A percentile compares a stretch with the other conserved stretches of the same genome.
Evolutionary conservation across 2,113 vertebrate species (phyloP).

Genomic region (Smithornis capensis): DNA sequence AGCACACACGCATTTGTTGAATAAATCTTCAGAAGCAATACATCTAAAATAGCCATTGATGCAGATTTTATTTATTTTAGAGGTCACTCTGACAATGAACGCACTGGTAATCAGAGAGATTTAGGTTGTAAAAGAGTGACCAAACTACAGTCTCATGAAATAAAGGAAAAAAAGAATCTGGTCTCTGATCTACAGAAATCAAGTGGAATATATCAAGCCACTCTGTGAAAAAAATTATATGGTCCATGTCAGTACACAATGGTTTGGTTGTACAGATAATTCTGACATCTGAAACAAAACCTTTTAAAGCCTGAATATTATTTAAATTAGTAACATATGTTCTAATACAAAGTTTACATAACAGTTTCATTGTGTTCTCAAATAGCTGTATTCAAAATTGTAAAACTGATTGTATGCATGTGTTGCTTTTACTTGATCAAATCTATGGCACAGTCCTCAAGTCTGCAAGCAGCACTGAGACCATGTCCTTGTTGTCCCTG

Average conservation of each 20-base stretch:
- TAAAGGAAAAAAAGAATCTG: neutral
- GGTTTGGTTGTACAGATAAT: slow-evolving; percentile 28
- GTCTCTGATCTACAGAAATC: neutral
- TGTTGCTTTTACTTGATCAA: neutral
- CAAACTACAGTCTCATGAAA: neutral
- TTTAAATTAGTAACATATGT: slow-evolving; percentile 56
- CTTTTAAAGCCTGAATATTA: neutral
- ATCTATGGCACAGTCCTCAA: neutral
- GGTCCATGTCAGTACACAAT: neutral
- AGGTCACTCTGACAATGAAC: neutral
- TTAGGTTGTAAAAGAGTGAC: neutral
- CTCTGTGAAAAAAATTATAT: neutral
- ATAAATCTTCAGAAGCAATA: neutral
- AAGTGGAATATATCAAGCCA: neutral
- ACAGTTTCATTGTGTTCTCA: slow-evolving; percentile 36
- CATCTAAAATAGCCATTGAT: neutral
- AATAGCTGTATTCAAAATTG: neutral
- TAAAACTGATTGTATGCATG: neutral
- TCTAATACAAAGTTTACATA: slow-evolving; percentile 28
- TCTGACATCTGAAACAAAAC: slow-evolving; percentile 39
- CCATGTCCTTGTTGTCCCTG: neutral
- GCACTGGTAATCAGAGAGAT: neutral
- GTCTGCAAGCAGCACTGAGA: neutral
- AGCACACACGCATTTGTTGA: neutral
- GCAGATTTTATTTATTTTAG: neutral